phyloP scores from a whole-genome alignment of 2,888 invertebrate species.

The Ophraella communa region DNA sequence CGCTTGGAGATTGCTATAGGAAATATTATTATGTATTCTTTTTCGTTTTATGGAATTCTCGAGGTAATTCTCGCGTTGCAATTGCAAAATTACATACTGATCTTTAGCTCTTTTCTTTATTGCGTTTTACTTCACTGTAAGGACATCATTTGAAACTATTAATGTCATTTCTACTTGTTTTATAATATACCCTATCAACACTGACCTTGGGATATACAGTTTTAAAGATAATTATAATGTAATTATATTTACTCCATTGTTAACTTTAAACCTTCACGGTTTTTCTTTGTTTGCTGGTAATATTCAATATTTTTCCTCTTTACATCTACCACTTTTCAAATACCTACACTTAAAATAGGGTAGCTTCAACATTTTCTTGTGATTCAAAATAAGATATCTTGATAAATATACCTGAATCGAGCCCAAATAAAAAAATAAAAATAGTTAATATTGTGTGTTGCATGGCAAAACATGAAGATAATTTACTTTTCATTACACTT shows the following conservation, averaged over 20 bases:
- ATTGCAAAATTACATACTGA: constrained; percentile 40
- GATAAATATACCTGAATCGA: too few relatives aligned
- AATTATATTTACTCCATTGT: constrained; percentile 56
- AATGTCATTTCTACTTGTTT: constrained; percentile 37
- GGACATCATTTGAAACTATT: constrained; percentile 34
- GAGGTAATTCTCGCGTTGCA: constrained; percentile 25
- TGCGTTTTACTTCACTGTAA: constrained; percentile 42
- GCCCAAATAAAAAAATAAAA: too few relatives aligned
- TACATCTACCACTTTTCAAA: background rate
- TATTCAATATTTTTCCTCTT: constrained; percentile 23
- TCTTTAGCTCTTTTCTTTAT: constrained; percentile 40
- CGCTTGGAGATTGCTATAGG: constrained; percentile 11
- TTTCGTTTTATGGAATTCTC: constrained; percentile 24
- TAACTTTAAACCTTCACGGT: constrained; percentile 51
- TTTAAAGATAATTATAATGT: constrained; percentile 56
- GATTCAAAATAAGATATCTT: background rate
- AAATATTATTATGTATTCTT: constrained; percentile 21
- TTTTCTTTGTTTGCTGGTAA: constrained; percentile 51
- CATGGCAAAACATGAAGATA: too few relatives aligned
- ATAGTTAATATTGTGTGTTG: too few relatives aligned
- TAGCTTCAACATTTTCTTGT: background rate
- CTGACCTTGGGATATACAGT: constrained; percentile 56
- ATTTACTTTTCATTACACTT: too few relatives aligned
- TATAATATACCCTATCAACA: constrained; percentile 43
- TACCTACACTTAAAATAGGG: background rate